phyloP scores from a whole-genome alignment of 2,888 invertebrate species.

The Scaptodrosophila latifasciaeformis region DNA sequence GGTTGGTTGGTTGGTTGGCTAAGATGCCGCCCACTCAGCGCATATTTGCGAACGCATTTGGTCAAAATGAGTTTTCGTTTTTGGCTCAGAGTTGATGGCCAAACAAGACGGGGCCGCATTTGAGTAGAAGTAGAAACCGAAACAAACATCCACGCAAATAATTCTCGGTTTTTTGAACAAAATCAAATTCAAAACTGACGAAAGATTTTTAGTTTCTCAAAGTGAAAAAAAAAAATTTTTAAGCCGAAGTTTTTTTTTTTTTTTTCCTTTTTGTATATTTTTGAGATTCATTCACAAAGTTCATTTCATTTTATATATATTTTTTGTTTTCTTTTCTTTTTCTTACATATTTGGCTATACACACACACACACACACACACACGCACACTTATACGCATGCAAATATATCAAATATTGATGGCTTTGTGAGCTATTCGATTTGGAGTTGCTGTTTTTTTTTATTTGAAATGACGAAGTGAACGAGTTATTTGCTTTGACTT shows the following conservation, averaged over 20 bases:
- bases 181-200: too few species aligned
- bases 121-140: not conserved
- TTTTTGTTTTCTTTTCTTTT: too few species aligned
- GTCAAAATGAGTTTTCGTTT: slow-evolving; percentile 57
- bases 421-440: not conserved
- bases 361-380: too few species aligned
- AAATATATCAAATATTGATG: too few species aligned
- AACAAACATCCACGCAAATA: slow-evolving; percentile 8
- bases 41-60: slow-evolving; percentile 45
- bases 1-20: slow-evolving; percentile 4
- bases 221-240: too few species aligned
- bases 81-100: slow-evolving; percentile 33
- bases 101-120: not conserved
- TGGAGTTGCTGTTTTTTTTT: not conserved
- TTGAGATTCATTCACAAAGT: too few species aligned
- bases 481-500: slow-evolving; percentile 60
- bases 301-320: not conserved
- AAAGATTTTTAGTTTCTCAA: too few species aligned
- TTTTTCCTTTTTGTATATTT: too few species aligned
- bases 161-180: not conserved
- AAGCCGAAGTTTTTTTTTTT: too few species aligned
- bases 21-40: slow-evolving; percentile 28
- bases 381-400: too few species aligned
- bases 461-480: slow-evolving; percentile 36
- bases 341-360: too few species aligned